A percentile compares a stretch with the other conserved stretches of the same genome.
phyloP scores from a whole-genome alignment of 2,113 vertebrate genomes.

The Guaruba guarouba region DNA sequence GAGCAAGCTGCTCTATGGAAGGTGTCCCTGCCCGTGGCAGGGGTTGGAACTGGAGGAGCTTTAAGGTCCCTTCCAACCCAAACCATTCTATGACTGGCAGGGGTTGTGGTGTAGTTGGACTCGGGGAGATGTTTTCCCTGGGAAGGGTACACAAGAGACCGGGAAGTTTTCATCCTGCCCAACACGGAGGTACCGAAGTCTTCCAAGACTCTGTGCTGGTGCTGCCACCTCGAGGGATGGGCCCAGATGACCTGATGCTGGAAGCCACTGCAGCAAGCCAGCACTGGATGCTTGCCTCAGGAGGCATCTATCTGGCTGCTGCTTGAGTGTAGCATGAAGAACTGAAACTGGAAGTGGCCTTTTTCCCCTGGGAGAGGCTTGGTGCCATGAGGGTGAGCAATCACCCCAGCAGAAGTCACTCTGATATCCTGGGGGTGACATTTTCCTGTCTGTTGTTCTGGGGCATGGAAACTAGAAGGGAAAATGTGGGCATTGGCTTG shows the following conservation, averaged over 20 bases:
- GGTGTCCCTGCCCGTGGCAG: background rate
- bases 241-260: background rate
- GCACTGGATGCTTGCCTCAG: background rate
- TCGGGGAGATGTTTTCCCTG: background rate
- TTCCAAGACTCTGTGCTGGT: background rate
- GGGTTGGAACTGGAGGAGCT: rapidly evolving
- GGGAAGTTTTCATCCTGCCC: background rate
- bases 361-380: background rate
- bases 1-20: background rate
- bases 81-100: background rate
- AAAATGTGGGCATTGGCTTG: background rate
- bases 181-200: background rate
- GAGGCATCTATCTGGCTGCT: background rate
- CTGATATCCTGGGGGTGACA: background rate
- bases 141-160: background rate
- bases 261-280: background rate
- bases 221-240: background rate
- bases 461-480: background rate
- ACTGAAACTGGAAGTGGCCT: too few relatives aligned
- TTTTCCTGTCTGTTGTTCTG: background rate
- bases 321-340: background rate
- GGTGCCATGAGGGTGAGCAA: background rate
- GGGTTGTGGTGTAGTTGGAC: background rate
- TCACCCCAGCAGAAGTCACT: background rate
- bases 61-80: background rate